A percentile compares a stretch with the other conserved stretches of the same genome.
Conservation (phyloP, 2,113 vertebrate species). For the Eublepharis macularius region DNA sequence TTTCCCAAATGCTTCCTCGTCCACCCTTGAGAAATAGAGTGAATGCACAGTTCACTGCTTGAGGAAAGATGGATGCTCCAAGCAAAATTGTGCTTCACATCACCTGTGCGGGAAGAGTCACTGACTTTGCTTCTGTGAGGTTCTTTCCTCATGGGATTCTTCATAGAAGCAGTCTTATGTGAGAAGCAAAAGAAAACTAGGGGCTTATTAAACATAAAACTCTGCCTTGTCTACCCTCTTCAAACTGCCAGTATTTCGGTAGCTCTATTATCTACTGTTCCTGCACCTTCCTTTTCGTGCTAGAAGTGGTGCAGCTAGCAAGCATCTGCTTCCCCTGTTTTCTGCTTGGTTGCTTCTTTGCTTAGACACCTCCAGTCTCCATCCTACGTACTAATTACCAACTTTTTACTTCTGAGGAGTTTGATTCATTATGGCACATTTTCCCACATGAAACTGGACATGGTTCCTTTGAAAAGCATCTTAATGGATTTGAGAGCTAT, state of each 20-base stretch:
- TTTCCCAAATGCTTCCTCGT: background rate
- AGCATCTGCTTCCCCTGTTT: conserved; percentile 73
- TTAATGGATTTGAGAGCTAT: conserved; percentile 69
- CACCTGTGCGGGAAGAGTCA: background rate
- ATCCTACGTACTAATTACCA: conserved; percentile 83
- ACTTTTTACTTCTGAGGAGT: conserved; percentile 76
- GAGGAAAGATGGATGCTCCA: background rate
- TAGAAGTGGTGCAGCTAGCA: conserved; percentile 59
- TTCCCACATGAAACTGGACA: conserved; percentile 82
- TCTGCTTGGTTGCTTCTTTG: conserved; percentile 74
- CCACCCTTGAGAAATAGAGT: background rate
- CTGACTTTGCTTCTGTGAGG: background rate
- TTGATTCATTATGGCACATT: conserved; percentile 80
- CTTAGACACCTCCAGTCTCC: conserved; percentile 72
- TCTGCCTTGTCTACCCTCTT: conserved; percentile 15
- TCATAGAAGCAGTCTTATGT: background rate
- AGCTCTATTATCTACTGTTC: conserved; percentile 48
- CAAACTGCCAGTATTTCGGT: conserved; percentile 28
- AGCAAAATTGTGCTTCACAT: background rate
- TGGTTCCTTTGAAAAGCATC: conserved; percentile 71
- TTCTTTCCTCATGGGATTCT: conserved; percentile 15
- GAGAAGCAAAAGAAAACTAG: conserved; percentile 44
- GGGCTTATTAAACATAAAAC: conserved; percentile 53
- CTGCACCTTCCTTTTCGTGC: conserved; percentile 56
- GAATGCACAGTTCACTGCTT: background rate